These are phyloP conservation scores for Cephus nigrinus DNA, from an alignment of 2,888 invertebrate species.

Conservation along the genomic window DNA sequence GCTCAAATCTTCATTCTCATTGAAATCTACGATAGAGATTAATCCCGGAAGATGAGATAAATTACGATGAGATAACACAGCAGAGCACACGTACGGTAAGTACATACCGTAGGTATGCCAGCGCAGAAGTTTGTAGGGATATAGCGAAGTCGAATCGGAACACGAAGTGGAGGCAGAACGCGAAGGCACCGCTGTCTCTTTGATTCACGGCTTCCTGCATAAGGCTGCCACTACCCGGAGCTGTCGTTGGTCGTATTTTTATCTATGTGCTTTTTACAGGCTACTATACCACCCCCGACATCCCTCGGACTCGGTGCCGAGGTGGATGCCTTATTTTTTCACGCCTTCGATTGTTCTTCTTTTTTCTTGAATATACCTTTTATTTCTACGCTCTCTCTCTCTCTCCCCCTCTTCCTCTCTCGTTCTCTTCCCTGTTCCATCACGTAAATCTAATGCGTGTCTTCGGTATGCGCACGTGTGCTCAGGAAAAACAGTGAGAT, in stretches of 20 bases:
- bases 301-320: conserved; percentile 25
- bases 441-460: neutral
- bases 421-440: neutral
- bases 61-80: too few species aligned
- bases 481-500: neutral
- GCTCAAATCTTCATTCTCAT: too few species aligned
- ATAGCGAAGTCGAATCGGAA: too few species aligned
- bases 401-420: too few species aligned
- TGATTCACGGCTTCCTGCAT: conserved; percentile 61
- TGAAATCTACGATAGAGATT: too few species aligned
- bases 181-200: conserved; percentile 48
- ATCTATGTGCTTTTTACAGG: conserved; percentile 32
- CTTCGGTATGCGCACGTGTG: neutral
- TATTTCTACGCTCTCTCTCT: neutral
- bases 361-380: conserved; percentile 6
- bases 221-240: conserved; percentile 12
- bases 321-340: conserved; percentile 16
- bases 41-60: too few species aligned
- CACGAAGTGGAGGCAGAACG: too few species aligned
- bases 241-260: conserved; percentile 45
- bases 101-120: too few species aligned
- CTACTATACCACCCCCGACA: conserved; percentile 17
- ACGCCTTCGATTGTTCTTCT: conserved; percentile 12
- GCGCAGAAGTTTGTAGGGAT: too few species aligned
- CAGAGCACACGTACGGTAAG: too few species aligned